Percentiles rank a stretch among this genome's conserved stretches.
Conservation (phyloP, 2,888 invertebrate genomes). For the Cerastoderma edule region DNA sequence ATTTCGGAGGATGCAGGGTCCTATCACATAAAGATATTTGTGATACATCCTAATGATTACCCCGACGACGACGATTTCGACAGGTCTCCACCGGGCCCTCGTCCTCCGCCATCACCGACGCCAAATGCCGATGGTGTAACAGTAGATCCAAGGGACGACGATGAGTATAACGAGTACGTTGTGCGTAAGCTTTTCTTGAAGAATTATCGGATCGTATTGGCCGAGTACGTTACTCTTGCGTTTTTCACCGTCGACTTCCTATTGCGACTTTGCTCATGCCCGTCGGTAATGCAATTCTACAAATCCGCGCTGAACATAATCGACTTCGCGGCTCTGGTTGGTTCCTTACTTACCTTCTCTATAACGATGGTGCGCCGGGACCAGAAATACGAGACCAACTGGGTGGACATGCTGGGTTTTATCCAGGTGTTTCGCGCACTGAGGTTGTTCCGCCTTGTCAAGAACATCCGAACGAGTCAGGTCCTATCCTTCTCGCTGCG, state of each 20-base stretch:
- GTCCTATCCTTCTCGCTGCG: constrained; percentile 34
- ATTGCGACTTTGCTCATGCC: constrained; percentile 27
- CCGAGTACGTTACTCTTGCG: constrained; percentile 26
- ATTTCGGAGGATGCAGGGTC: not conserved
- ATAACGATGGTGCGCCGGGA: constrained; percentile 6
- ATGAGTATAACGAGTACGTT: not conserved
- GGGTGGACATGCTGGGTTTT: constrained; percentile 32
- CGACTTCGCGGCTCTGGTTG: constrained; percentile 33
- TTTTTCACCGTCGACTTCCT: constrained; percentile 38
- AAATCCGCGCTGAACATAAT: constrained; percentile 30
- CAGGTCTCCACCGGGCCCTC: too few species aligned
- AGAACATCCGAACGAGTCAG: constrained; percentile 35
- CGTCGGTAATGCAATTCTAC: constrained; percentile 18
- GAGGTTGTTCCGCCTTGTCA: constrained; percentile 39
- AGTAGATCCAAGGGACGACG: not conserved
- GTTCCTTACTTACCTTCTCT: constrained; percentile 19
- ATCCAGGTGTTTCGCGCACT: constrained; percentile 35
- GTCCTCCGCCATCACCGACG: not conserved
- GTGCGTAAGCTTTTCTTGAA: constrained; percentile 19
- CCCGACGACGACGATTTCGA: not conserved
- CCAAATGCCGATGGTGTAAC: not conserved
- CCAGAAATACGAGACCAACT: constrained; percentile 29
- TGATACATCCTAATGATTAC: too few species aligned
- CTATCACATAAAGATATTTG: not conserved
- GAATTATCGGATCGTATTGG: constrained; percentile 9